Evolutionary conservation across 2,113 vertebrate genomes (phyloP), one percentile per base, ranked within the genome.

Genomic region (Climacteris rufus): DNA sequence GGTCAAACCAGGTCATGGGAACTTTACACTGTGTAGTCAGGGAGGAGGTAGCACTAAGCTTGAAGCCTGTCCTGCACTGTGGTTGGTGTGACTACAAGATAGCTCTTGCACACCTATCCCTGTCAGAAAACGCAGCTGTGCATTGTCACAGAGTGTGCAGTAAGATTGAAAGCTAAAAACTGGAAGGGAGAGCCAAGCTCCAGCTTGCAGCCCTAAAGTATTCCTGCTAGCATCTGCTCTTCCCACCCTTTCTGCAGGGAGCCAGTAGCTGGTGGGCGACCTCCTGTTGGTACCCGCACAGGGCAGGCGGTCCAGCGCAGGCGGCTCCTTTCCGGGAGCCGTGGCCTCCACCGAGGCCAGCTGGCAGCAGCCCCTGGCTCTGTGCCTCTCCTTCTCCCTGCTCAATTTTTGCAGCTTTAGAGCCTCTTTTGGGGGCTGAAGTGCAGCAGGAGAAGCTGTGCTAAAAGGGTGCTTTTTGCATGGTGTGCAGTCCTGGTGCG

Each of bases 321-420:
- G 83, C 54, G 4, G 78, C 85, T 93, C 45, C 75, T 87, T 94
- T 89, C 83, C 2, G 22, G 86, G 80, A 94, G 71, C 87, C 0
- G 0, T 13, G 70, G 66, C 77, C 77, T 89, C 68, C 0, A 1
- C 39, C 0, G 5, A 37, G 91, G 83, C 77, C 79, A 79, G 57
- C 65, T 95, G 94, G 93, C 94, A 93, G 45, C 87, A 83, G 59
- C 57, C 57, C 50, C 49, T 96, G 93, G 90, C 76, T 90, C 45
- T 1, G 2, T 89, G 94, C 92, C 88, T 88, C 61, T 91, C n/a
- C 53, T 0, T 3, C 42, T 96, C 91, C 83, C 80, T 57, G 77
- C 85, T 94, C 85, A 16, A 0, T 53, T 91, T 93, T 68, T 83
- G 78, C 85, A 90, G 90, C 66, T 95, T 85, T 53, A 50, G 77